Evolutionary conservation across 2,888 invertebrate species (phyloP).

Genomic region (Tiliacea citrago): DNA sequence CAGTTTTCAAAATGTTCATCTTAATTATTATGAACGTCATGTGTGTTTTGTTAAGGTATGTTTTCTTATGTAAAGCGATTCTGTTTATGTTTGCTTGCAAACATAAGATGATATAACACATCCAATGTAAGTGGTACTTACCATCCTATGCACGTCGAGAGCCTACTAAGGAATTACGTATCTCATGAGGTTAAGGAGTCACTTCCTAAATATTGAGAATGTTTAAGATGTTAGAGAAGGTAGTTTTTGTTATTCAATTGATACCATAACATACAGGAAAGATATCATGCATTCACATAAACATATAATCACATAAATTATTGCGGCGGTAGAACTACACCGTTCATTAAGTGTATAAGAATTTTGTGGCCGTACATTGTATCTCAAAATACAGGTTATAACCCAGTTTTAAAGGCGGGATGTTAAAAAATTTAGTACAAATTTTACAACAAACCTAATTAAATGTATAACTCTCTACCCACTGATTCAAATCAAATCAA

Average conservation of each 20-base stretch:
- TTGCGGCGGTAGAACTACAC: too few species aligned
- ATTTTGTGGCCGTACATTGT: too few species aligned
- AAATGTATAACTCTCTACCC: too few species aligned
- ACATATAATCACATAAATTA: too few species aligned
- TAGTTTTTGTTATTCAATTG: neutral
- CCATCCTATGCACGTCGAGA: conserved; percentile 5
- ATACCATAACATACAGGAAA: too few species aligned
- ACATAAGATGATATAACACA: neutral
- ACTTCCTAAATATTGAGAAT: neutral
- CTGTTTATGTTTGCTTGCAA: conserved; percentile 10
- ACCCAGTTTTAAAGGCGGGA: too few species aligned
- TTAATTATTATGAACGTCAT: neutral
- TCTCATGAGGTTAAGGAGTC: neutral
- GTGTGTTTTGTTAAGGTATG: fast-evolving
- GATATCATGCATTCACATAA: too few species aligned
- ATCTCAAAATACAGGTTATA: too few species aligned
- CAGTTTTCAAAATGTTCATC: neutral
- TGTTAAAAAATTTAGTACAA: too few species aligned
- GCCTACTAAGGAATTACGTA: neutral
- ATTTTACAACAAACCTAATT: too few species aligned
- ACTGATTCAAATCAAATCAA: too few species aligned
- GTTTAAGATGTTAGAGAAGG: neutral
- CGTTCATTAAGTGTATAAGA: too few species aligned
- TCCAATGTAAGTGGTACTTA: conserved; percentile 8
- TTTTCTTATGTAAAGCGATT: neutral